Base-by-base conservation (phyloP, 2,797 vertebrate species). In the Platalea minor region DNA sequence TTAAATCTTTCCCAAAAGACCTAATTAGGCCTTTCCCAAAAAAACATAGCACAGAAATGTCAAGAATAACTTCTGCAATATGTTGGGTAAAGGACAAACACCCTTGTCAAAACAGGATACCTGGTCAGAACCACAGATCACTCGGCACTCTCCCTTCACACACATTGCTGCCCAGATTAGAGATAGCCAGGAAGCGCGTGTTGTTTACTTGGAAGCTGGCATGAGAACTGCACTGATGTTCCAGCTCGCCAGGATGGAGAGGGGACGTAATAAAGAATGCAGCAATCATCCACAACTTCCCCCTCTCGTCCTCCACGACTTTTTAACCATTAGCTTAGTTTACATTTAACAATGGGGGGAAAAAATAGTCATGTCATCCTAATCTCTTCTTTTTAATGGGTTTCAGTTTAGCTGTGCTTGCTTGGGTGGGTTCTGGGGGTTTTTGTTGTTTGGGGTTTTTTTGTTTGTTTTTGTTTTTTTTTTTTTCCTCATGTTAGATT, bases 81-180 rank as follows among this genome's bases (percentile, higher is more conserved):
- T 80, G 95, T 83, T 82, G 91, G 59, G 75, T 63, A 88, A 96
- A 95, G 95, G 96, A 96, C 97, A 98, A 98, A 97, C 69, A 72
- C 26, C 37, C 95, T 84, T 97, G 95, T 97, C 96, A 96, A 95
- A 97, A 97, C 97, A 97, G 97, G 97, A 98, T 98, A 96, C 88
- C 96, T 96, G 89, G 79, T 89, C 37, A 84, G 39, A 73, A 43
- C 43, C 92, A 75, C 64, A 80, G 88, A 91, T 95, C 93, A 84
- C 88, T 94, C 85, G 33, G 73, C 89, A 60, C 83, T 89, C 56
- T 83, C 84, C 87, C 91, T 95, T 93, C 86, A 59, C 84, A 94
- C 91, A 92, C 93, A 89, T 64, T 96, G 95, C 96, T 96, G 95
- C 93, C 75, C 87, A 91, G 96, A 96, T 95, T 93, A 97, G 88